Evolutionary conservation across 2,113 vertebrate genomes (phyloP).

Genomic region (Nettapus auritus): DNA sequence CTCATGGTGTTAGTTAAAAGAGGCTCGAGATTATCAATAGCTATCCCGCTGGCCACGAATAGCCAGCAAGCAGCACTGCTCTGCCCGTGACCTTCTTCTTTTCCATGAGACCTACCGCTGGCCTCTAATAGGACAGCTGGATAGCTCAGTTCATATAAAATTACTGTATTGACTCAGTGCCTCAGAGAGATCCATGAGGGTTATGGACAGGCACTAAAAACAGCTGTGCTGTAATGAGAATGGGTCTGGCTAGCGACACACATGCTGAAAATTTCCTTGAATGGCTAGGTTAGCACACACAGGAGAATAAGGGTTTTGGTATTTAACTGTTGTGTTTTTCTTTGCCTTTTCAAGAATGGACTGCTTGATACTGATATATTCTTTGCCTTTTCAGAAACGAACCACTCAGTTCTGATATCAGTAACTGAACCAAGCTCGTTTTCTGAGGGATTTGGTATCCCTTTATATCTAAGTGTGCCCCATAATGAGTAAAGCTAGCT

Average conservation of each 20-base stretch:
- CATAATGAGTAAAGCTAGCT: background rate
- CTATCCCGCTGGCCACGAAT: background rate
- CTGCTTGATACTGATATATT: background rate
- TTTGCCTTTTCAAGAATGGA: background rate
- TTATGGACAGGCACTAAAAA: background rate
- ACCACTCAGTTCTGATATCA: background rate
- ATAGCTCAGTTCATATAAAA: background rate
- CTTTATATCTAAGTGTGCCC: background rate
- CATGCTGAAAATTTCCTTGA: background rate
- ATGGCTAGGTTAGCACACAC: background rate
- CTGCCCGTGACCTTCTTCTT: background rate
- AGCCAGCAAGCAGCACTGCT: background rate
- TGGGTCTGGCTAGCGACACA: background rate
- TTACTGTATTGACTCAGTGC: background rate
- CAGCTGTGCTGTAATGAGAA: conserved; percentile 1
- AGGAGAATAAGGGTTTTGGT: background rate
- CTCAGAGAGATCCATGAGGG: background rate
- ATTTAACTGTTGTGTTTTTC: conserved; percentile 9
- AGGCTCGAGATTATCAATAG: background rate
- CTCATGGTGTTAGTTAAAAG: background rate
- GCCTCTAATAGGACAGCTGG: background rate
- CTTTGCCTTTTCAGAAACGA: background rate
- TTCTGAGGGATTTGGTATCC: background rate
- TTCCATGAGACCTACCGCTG: background rate
- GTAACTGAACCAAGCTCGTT: background rate